Evolutionary conservation across 2,888 invertebrate genomes (phyloP).

Genomic region (Acheta domesticus): DNA sequence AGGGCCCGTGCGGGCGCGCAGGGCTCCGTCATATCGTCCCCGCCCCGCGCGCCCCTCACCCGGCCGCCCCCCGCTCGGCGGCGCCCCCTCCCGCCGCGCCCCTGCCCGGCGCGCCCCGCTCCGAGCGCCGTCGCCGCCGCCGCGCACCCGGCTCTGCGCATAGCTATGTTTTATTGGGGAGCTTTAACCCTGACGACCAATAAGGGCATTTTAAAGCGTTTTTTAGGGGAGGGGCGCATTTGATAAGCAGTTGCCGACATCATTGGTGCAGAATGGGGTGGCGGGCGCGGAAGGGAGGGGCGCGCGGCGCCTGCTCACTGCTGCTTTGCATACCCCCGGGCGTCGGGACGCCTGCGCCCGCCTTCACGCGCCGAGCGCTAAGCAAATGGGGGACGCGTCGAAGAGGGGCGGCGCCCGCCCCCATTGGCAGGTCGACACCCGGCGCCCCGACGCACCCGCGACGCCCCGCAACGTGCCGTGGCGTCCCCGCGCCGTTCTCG

Average conservation of each 20-base stretch:
- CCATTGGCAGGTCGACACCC: background rate
- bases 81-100: background rate
- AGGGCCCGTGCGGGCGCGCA: background rate
- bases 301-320: conserved; percentile 10
- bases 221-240: conserved; percentile 18
- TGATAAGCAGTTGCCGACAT: conserved; percentile 18
- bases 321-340: background rate
- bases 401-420: background rate
- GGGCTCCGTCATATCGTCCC: background rate
- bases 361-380: background rate
- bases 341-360: background rate
- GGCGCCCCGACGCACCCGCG: background rate
- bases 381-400: conserved; percentile 5
- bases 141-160: conserved; percentile 3
- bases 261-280: conserved; percentile 9
- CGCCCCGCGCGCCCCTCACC: background rate
- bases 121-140: background rate
- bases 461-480: background rate
- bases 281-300: background rate
- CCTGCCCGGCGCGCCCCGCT: background rate
- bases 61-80: background rate
- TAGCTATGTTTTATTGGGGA: conserved; percentile 18
- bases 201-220: conserved; percentile 18
- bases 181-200: conserved; percentile 4
- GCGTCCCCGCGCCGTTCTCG: background rate